Conservation (phyloP, 2,797 vertebrate species). For the Acanthis flammea region DNA sequence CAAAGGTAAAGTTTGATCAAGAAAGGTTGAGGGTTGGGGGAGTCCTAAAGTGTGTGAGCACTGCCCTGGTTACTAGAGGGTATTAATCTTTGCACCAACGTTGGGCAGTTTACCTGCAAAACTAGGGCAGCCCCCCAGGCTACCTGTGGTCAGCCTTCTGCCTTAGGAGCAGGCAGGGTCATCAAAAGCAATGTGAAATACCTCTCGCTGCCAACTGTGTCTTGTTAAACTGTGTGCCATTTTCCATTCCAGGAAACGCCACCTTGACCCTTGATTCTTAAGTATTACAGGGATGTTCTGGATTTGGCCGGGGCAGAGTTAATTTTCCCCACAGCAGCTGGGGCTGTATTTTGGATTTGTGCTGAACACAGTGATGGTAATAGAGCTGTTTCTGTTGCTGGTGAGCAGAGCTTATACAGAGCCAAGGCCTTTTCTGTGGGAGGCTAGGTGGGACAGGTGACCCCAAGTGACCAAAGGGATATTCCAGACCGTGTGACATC, state of each 20-base stretch:
- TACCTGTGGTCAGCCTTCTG: neutral
- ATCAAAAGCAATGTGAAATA: neutral
- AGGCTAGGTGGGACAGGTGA: neutral
- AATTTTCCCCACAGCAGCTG: neutral
- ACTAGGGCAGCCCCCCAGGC: fast-evolving
- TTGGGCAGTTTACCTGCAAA: neutral
- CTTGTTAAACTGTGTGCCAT: too few relatives aligned
- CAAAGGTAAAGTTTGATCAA: neutral
- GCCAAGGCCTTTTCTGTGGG: neutral
- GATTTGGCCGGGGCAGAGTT: neutral
- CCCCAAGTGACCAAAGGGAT: neutral
- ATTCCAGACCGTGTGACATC: neutral
- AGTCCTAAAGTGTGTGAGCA: neutral
- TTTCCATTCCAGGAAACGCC: neutral
- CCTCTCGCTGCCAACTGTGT: neutral
- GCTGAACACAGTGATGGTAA: neutral
- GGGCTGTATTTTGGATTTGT: neutral
- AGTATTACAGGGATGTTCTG: fast-evolving
- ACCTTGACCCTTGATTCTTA: neutral
- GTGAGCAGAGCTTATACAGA: neutral
- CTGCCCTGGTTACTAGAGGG: neutral
- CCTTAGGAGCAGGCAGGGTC: neutral
- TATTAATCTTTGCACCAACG: neutral
- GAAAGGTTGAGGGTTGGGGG: neutral
- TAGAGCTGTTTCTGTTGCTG: neutral